Conservation (phyloP, 2,888 invertebrate species). For the Eristalinus aeneus region DNA sequence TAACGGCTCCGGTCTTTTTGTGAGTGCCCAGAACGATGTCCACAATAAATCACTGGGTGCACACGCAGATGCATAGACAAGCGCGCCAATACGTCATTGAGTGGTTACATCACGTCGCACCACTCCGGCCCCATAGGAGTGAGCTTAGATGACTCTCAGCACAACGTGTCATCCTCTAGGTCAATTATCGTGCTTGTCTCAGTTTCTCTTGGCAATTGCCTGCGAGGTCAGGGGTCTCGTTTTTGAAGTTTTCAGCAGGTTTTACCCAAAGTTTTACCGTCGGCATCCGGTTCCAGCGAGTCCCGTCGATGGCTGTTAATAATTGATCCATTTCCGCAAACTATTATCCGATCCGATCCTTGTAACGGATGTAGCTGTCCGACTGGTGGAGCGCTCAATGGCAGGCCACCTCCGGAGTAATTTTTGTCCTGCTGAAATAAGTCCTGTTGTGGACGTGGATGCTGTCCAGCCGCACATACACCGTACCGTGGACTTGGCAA, state of each 20-base stretch:
- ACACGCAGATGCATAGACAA: neutral
- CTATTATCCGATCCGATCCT: slow-evolving; percentile 73
- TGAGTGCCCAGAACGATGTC: neutral
- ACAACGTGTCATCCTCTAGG: slow-evolving; percentile 38
- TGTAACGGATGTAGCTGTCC: slow-evolving; percentile 71
- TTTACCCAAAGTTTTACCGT: slow-evolving; percentile 5
- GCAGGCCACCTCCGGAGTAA: slow-evolving; percentile 61
- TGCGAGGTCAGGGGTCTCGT: slow-evolving; percentile 1
- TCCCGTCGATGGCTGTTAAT: slow-evolving; percentile 71
- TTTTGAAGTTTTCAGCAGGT: slow-evolving; percentile 33
- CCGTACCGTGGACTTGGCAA: no score
- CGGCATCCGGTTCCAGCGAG: slow-evolving; percentile 45
- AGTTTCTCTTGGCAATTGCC: slow-evolving; percentile 5
- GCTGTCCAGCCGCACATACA: slow-evolving; percentile 4
- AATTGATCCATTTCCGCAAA: slow-evolving; percentile 74
- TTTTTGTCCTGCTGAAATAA: slow-evolving; percentile 68
- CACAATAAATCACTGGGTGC: slow-evolving; percentile 53
- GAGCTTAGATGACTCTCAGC: neutral
- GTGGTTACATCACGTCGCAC: slow-evolving; percentile 33
- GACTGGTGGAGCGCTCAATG: slow-evolving; percentile 61
- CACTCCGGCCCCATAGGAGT: slow-evolving; percentile 10
- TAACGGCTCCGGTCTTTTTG: slow-evolving; percentile 31
- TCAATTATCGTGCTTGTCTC: slow-evolving; percentile 60
- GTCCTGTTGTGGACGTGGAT: slow-evolving; percentile 64
- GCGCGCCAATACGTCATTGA: slow-evolving; percentile 37